These are phyloP conservation scores for Seira ritae DNA, from an alignment of 2,888 invertebrate genomes.

Conservation along the genomic window DNA sequence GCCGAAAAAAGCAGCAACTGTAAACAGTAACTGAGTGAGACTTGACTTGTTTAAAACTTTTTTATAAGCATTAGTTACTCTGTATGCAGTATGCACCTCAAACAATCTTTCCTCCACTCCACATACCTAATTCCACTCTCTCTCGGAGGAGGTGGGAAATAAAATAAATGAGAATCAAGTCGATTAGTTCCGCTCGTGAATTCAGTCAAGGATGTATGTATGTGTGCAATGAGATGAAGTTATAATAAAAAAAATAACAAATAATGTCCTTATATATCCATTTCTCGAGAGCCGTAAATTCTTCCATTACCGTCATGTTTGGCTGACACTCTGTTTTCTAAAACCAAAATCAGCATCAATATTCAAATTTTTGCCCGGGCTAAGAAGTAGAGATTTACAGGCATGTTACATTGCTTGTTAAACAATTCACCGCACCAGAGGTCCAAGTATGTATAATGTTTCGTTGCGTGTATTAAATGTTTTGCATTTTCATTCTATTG, in stretches of 20 bases:
- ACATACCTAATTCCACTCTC: background rate
- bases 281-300: too few relatives aligned
- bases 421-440: background rate
- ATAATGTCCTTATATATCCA: slow-evolving; percentile 45
- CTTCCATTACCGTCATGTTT: too few relatives aligned
- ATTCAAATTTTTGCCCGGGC: too few relatives aligned
- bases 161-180: slow-evolving; percentile 71
- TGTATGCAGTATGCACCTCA: too few relatives aligned
- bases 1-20: background rate
- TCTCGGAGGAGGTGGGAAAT: slow-evolving; percentile 66
- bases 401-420: background rate
- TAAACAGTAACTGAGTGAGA: background rate
- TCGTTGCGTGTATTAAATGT: too few relatives aligned
- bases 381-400: background rate
- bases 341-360: too few relatives aligned
- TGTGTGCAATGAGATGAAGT: slow-evolving; percentile 62
- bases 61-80: too few relatives aligned
- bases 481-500: too few relatives aligned
- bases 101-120: too few relatives aligned
- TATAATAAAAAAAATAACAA: slow-evolving; percentile 63
- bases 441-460: too few relatives aligned
- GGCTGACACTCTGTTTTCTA: too few relatives aligned
- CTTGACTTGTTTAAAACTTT: background rate
- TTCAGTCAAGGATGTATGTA: slow-evolving; percentile 66
- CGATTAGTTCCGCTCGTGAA: slow-evolving; percentile 73